Base-by-base conservation (phyloP, 2,797 vertebrate species). In the Triplophysa yarkandensis region DNA sequence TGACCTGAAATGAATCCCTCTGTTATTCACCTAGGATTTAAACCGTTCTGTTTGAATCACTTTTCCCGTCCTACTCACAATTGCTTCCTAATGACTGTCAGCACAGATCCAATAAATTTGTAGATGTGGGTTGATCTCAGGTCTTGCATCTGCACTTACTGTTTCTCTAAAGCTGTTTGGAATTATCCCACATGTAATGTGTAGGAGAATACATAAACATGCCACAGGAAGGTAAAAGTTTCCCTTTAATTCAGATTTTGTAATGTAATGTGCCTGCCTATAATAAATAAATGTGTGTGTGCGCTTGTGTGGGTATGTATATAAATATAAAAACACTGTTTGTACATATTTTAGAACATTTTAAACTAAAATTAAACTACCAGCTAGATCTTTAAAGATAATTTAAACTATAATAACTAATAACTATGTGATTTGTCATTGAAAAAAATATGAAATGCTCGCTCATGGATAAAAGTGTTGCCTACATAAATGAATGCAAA, bases 21-120 rank as follows among this genome's bases (percentile, higher is more conserved):
- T 65, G 63, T 73, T 81, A 85, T 69, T 84, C 83, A 83, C 79
- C 77, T 55, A 86, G 81, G 84, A 85, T 75, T 82, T 75, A 72
- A 68, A 16, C 76, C 80, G 85, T 85, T 85, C 82, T 83, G 81
- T 82, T 68, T 77, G 65, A 81, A 75, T 79, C 66, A 54, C 6
- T 68, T 55, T 72, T 82, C 81, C 67, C 68, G 79, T 74, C 76
- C 19, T 71, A 80, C 84, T 84, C 72, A 76, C 50, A 58, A 32
- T 70, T 50, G 57, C 74, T 68, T 63, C 50, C 62, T 77, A 68
- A 70, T 70, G 32, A 77, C 72, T 82, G 71, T 63, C 74, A 73
- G 66, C 76, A 55, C 70, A 36, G 21, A 46, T 78, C 79, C 66
- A 76, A 75, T 74, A 80, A 78, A 80, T 78, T 66, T 76, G 73